Percentiles rank a stretch among this genome's conserved stretches.
phyloP scores from a whole-genome alignment of 2,113 vertebrate species.

The Trematocara nigrifrons region DNA sequence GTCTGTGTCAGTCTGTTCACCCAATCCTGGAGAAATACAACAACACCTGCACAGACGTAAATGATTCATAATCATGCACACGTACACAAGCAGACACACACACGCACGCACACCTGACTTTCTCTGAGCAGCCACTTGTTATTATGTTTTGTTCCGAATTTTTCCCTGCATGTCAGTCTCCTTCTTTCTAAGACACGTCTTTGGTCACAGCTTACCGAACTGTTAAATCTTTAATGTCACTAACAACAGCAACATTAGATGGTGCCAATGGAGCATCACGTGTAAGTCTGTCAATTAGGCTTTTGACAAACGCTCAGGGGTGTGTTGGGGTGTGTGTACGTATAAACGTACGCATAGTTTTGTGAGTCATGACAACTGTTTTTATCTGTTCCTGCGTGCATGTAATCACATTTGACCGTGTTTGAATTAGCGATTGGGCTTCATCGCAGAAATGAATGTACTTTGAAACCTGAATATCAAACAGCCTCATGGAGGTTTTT shows the following conservation, averaged over 20 bases:
- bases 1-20: constrained; percentile 61
- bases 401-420: not conserved
- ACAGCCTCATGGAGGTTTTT: not conserved
- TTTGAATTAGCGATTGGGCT: not conserved
- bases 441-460: not conserved
- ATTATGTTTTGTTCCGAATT: not conserved
- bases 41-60: constrained; percentile 50
- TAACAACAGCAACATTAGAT: constrained; percentile 21
- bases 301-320: not conserved
- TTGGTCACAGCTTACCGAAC: constrained; percentile 30
- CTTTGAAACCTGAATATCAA: not conserved
- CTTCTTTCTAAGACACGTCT: not conserved
- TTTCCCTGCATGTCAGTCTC: not conserved
- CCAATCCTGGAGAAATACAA: constrained; percentile 33
- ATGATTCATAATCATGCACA: constrained; percentile 35
- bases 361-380: not conserved
- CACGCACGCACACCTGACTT: not conserved
- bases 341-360: not conserved
- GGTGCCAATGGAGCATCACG: constrained; percentile 4
- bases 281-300: constrained; percentile 20
- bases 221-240: constrained; percentile 40
- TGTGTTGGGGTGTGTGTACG: not conserved
- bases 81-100: not conserved
- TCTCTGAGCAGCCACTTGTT: not conserved
- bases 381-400: not conserved